These are phyloP conservation scores for Nysson spinosus DNA, from an alignment of 2,888 invertebrate genomes.

Conservation along the genomic window DNA sequence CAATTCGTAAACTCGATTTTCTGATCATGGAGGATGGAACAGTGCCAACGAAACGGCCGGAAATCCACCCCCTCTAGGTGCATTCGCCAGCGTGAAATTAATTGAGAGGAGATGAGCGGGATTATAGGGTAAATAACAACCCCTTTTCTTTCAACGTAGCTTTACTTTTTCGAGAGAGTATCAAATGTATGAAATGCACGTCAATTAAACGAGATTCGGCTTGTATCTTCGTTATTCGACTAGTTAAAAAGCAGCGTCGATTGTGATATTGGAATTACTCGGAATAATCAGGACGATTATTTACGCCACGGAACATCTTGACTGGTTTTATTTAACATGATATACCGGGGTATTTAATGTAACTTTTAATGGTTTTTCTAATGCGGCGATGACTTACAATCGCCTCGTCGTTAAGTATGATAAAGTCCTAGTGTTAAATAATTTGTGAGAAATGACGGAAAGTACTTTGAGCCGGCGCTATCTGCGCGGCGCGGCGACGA, in stretches of 20 bases:
- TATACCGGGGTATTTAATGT: too few relatives aligned
- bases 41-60: conserved; percentile 51
- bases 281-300: too few relatives aligned
- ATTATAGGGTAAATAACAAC: neutral
- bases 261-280: too few relatives aligned
- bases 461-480: conserved; percentile 55
- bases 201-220: too few relatives aligned
- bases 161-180: too few relatives aligned
- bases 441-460: conserved; percentile 48
- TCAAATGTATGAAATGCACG: too few relatives aligned
- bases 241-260: too few relatives aligned
- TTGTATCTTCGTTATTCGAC: too few relatives aligned
- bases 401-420: neutral
- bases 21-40: conserved; percentile 39
- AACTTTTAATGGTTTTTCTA: too few relatives aligned
- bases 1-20: conserved; percentile 55
- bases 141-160: neutral
- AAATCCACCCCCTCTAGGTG: conserved; percentile 58
- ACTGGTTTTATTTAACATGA: too few relatives aligned
- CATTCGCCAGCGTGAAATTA: conserved; percentile 69
- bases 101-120: conserved; percentile 53
- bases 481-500: conserved; percentile 50
- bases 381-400: too few relatives aligned
- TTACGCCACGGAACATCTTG: too few relatives aligned
- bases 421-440: conserved; percentile 49